Base-by-base conservation (phyloP, 2,797 vertebrate genomes). In the Catamblyrhynchus diadema region DNA sequence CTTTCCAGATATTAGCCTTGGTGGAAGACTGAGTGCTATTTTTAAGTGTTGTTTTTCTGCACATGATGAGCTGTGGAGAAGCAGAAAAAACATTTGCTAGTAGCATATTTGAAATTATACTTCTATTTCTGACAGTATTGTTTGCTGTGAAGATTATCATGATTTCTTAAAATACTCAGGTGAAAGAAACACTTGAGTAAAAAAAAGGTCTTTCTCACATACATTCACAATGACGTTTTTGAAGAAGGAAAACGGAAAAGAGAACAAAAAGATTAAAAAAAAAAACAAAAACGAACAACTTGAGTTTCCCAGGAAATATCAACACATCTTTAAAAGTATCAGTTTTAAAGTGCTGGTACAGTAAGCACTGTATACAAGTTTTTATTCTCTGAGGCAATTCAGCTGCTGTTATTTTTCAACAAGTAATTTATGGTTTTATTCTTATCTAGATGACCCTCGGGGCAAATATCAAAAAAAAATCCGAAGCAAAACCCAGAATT, bases 381-480 rank as follows among this genome's bases (percentile, higher is more conserved):
- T 78, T 44, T 56, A 25, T 90, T 42, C 72, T 87, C 56, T 82
- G 74, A 90, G 81, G 70, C 70, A 48, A 64, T 87, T 81, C 53
- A 81, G 41, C 70, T 96, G 62, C 70, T 86, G 47, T 54, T 84
- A 57, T 80, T 95, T 95, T 95, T 94, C 67, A 79, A 45, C 57
- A 15, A 65, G 42, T 56, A 13, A 18, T 92, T 87, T 60, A 28
- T 79, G 69, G 62, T 73, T 89, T 78, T 79, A 20, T 92, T 94
- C 75, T 93, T 45, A 75, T 82, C 67, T 95, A 99, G 99, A 98
- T 94, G 98, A 98, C 54, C 96, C 98, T 96, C 97, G 98, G 97
- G 99, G 98, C 47, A 99, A 98, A 94, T 98, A 99, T 30, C 98
- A 99, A 92, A 99, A 98, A 88, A 99, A 98, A 97, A 98, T 99